Conservation (phyloP, 2,797 vertebrate species). For the Smutsia temminckii region DNA sequence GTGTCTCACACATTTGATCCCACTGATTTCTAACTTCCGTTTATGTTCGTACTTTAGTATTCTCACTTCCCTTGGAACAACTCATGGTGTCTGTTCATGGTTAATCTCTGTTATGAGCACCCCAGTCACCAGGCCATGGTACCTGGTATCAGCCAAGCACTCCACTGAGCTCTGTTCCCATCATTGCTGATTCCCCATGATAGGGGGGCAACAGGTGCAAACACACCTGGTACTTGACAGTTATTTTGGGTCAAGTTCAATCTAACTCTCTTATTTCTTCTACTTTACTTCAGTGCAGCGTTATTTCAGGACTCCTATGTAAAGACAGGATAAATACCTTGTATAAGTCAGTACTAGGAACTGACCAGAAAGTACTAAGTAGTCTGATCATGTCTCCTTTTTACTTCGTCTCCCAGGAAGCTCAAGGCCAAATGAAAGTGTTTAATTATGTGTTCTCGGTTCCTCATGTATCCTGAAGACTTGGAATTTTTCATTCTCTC, state of each 20-base stretch:
- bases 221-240: neutral
- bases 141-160: neutral
- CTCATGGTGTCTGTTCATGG: neutral
- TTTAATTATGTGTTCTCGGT: neutral
- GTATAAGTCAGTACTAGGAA: neutral
- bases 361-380: neutral
- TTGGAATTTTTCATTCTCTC: neutral
- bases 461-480: neutral
- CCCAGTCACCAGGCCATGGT: neutral
- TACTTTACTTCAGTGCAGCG: neutral
- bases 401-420: neutral
- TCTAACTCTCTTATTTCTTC: neutral
- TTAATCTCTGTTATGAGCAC: neutral
- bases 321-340: neutral
- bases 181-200: neutral
- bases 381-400: neutral
- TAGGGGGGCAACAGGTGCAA: too few relatives aligned
- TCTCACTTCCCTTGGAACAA: neutral
- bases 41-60: neutral
- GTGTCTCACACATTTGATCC: neutral
- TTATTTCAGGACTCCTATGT: neutral
- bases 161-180: neutral
- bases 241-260: slow-evolving; percentile 3
- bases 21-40: neutral
- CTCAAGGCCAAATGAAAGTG: neutral